Evolutionary conservation across 2,797 vertebrate genomes (phyloP).

Genomic region (Liasis olivaceus): DNA sequence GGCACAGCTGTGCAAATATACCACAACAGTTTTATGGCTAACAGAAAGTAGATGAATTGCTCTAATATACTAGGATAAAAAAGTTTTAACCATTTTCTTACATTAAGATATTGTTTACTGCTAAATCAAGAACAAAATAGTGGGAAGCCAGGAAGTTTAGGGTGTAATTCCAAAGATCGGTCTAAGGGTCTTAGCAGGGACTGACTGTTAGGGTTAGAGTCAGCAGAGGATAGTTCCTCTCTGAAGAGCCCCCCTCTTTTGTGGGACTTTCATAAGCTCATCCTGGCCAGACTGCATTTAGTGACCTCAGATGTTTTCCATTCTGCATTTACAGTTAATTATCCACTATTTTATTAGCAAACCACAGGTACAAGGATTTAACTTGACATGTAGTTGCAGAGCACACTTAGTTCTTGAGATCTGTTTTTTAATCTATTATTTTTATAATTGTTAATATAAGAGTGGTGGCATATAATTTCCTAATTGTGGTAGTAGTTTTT

Average conservation of each 20-base stretch:
- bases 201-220: not conserved
- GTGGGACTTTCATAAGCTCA: not conserved
- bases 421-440: not conserved
- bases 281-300: not conserved
- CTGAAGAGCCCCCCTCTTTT: not conserved
- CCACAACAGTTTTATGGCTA: constrained; percentile 17
- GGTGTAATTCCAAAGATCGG: not conserved
- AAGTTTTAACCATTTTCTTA: not conserved
- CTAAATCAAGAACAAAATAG: constrained; percentile 11
- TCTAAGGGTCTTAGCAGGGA: not conserved
- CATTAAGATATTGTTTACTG: not conserved
- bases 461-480: not conserved
- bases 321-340: constrained; percentile 28
- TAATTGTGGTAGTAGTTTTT: not conserved
- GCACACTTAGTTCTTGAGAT: not conserved
- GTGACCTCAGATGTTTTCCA: not conserved
- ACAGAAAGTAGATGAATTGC: not conserved
- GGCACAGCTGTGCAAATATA: constrained; percentile 14
- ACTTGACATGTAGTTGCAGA: not conserved
- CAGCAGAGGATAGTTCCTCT: not conserved
- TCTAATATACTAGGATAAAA: not conserved
- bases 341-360: constrained; percentile 18
- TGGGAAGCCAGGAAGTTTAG: not conserved
- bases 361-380: not conserved
- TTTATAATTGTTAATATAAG: not conserved